Base-by-base conservation (phyloP, 2,113 vertebrate genomes). In the Cinclus mexicanus region DNA sequence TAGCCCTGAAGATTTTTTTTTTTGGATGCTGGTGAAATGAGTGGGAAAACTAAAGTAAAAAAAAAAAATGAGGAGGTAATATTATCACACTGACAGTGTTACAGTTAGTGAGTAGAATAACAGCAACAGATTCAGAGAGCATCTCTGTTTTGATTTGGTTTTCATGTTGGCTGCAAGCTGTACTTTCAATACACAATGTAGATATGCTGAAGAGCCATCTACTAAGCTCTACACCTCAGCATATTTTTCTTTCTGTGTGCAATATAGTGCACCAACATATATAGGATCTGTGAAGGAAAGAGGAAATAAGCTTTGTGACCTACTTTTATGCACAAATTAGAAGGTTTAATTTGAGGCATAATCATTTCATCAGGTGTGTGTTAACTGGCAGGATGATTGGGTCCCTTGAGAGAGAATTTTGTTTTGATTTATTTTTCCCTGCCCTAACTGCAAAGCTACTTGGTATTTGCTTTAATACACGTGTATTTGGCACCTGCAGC, bases 251-350 rank as follows among this genome's bases (percentile, higher is more conserved):
- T 74, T 4, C 26, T 80, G 13, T 83, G 13, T 70, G 26, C 60
- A 64, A 52, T 49, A 37, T 4, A 59, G 35, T 26, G 12, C 39
- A 65, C 39, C 75, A 42, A 31, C 35, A 12, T 31, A 14, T 22
- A 68, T 11, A 37, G 75, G 53, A 35, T 7, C 28, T n/a, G 11
- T 19, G 14, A 77, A 52, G 28, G 11, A 21, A 77, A 69, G 33
- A 75, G 52, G 42, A 83, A 91, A 90, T 72, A 47, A 81, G 46
- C 70, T 87, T 87, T 88, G 67, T 87, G 89, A 88, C 90, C 49
- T 39, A 91, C 44, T 91, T 97, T 91, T 71, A 81, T 86, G 78
- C 42, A 95, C 84, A 93, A 94, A 94, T 96, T 89, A 86, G 65
- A 53, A 89, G 26, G 61, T 49, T 86, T 96, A 92, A 94, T 91